phyloP scores from a whole-genome alignment of 2,797 vertebrate species.

The Euthynnus affinis region DNA sequence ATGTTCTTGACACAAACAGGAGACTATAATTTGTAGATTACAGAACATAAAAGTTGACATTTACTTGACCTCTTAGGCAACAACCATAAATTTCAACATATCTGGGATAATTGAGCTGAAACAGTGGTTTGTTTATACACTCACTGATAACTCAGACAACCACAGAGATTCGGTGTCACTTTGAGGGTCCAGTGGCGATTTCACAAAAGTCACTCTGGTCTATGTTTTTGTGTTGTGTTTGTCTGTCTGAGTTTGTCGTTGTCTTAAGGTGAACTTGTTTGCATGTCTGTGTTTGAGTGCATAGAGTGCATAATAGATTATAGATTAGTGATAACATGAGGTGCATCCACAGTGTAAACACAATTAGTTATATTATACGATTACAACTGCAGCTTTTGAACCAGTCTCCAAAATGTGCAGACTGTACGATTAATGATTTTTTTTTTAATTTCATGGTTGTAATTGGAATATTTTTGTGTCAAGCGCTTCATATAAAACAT shows the following conservation, averaged over 20 bases:
- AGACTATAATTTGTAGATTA: conserved; percentile 1
- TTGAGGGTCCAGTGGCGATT: background rate
- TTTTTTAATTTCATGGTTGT: no score
- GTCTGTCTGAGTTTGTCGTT: conserved; percentile 36
- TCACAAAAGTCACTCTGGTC: conserved; percentile 13
- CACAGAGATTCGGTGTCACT: conserved; percentile 29
- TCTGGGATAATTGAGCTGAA: conserved; percentile 38
- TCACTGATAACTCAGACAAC: conserved; percentile 42
- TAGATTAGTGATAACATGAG: conserved; percentile 9
- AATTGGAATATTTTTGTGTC: background rate
- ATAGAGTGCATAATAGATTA: conserved; percentile 8
- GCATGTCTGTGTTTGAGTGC: conserved; percentile 30
- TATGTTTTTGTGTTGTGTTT: conserved; percentile 26
- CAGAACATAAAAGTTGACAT: conserved; percentile 8
- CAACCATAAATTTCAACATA: conserved; percentile 31
- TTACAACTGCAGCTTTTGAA: background rate
- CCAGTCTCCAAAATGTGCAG: background rate
- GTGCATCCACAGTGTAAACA: background rate
- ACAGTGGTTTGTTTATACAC: conserved; percentile 52
- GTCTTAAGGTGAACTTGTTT: conserved; percentile 32
- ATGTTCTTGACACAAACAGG: background rate
- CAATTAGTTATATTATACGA: background rate
- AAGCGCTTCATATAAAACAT: no score
- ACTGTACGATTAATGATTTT: background rate
- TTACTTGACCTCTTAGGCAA: conserved; percentile 32